phyloP scores from a whole-genome alignment of 2,888 invertebrate genomes.

The Nemotelus nigrinus region DNA sequence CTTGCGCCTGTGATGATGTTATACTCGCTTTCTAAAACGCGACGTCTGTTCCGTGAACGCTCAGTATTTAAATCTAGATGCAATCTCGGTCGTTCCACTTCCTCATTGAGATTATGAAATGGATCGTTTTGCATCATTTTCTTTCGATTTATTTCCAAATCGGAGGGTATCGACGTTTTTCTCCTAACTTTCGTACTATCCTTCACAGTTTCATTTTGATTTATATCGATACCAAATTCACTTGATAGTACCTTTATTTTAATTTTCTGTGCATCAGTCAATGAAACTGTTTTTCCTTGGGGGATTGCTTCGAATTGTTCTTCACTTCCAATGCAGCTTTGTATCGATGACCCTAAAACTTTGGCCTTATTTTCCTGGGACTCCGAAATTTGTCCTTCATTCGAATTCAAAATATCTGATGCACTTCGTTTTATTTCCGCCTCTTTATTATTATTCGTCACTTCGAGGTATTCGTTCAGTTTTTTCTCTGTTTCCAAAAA shows the following conservation, averaged over 20 bases:
- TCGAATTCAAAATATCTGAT: slow-evolving; percentile 60
- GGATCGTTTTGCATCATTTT: slow-evolving; percentile 60
- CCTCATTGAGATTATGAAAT: slow-evolving; percentile 55
- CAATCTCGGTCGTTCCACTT: slow-evolving; percentile 53
- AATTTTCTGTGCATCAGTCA: slow-evolving; percentile 71
- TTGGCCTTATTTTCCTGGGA: slow-evolving; percentile 57
- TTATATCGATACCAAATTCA: slow-evolving; percentile 68
- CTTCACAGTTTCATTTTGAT: slow-evolving; percentile 65
- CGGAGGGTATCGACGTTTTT: slow-evolving; percentile 68
- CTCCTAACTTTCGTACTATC: slow-evolving; percentile 64
- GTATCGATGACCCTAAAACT: slow-evolving; percentile 51
- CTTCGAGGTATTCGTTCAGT: slow-evolving; percentile 49
- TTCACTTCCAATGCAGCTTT: not conserved
- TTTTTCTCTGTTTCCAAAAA: slow-evolving; percentile 53
- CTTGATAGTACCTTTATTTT: slow-evolving; percentile 71
- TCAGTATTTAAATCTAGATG: slow-evolving; percentile 57
- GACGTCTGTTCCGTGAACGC: slow-evolving; percentile 55
- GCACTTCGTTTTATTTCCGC: slow-evolving; percentile 53
- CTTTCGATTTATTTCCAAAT: slow-evolving; percentile 62
- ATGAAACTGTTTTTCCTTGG: slow-evolving; percentile 48
- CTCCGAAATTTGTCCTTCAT: slow-evolving; percentile 53
- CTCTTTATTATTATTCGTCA: slow-evolving; percentile 1
- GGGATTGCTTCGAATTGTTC: not conserved
- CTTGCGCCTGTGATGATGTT: slow-evolving; percentile 50
- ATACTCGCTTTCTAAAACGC: slow-evolving; percentile 57